Percentiles rank a stretch among this genome's conserved stretches.
Conservation (phyloP, 2,888 invertebrate genomes). For the Melanophora roralis region DNA sequence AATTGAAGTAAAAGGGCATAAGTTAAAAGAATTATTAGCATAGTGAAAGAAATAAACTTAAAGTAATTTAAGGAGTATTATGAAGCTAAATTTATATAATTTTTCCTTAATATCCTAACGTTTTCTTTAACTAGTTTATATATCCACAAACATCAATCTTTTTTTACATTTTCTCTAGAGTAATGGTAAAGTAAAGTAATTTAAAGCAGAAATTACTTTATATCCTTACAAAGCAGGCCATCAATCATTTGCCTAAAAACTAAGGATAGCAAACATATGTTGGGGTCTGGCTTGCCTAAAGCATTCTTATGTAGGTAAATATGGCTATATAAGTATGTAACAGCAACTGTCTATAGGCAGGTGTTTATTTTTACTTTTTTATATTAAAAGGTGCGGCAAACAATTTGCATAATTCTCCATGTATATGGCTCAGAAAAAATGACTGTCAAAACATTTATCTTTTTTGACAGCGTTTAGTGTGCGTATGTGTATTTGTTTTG, state of each 20-base stretch:
- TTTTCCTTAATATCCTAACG: not conserved
- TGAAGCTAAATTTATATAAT: not conserved
- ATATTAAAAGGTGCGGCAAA: not conserved
- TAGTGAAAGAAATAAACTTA: not conserved
- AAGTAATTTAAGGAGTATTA: not conserved
- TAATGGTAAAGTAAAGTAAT: not conserved
- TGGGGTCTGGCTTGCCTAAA: not conserved
- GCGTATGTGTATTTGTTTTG: too few species aligned
- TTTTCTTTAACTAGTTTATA: not conserved
- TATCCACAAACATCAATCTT: not conserved
- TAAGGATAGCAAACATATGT: not conserved
- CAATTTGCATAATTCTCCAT: slow-evolving; percentile 25
- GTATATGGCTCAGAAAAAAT: slow-evolving; percentile 60
- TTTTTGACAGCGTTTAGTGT: slow-evolving; percentile 57
- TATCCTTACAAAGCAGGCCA: not conserved
- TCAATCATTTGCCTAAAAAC: slow-evolving; percentile 22
- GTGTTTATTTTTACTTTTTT: not conserved
- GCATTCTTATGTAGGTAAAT: not conserved
- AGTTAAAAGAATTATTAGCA: too few species aligned
- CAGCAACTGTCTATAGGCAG: too few species aligned
- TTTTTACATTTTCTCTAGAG: not conserved
- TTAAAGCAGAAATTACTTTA: slow-evolving; percentile 5
- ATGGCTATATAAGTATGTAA: not conserved
- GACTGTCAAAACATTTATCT: slow-evolving; percentile 71
- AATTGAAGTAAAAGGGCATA: too few species aligned